Evolutionary conservation across 1,140 invertebrate genomes (phyloP), one percentile per base, ranked within the genome.

Genomic region (Drosophila dunni): DNA sequence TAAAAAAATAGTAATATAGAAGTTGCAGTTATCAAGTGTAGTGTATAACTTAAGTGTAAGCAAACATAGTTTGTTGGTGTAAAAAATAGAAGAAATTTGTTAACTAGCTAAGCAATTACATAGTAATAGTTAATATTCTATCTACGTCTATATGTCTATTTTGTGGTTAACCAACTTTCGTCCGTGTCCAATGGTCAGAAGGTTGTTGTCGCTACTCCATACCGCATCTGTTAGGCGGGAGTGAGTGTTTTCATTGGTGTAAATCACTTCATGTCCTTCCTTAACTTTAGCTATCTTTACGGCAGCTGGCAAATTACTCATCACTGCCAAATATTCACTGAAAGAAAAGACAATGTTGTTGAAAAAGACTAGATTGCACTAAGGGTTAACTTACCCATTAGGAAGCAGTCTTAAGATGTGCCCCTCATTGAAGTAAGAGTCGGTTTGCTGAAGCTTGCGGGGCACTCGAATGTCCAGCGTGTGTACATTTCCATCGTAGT

Each of bases 151-250:
- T 1, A 29, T 29, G 24, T 78, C 13, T 56, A 78, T 65, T 11
- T 66, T 70, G 56, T 89, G 84, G 3, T 50, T 71, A 1, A 66
- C 69, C 61, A 90, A 53, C 62, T 84, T 89, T 0, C 65, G 75
- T 0, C 84, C 84, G 24, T 89, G 65, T 46, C 84, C 84, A 33
- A 81, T 73, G 17, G 84, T 89, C 11, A 89, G n/a, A 0, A 89
- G 64, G 2, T 85, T 90, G 0, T n/a, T 42, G 0, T 65, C 62
- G 50, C 85, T 70, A 0, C 20, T 54, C 84, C 84, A 89, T 53
- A 79, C 33, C 3, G 70, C 75, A 40, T 89, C 84, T 0, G 71
- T 90, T 0, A 81, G 42, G 2, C 84, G 84, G 4, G 8, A 36
- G 46, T 90, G 85, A 0, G 81, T 71, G 6, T 81, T 50, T 10